Base-by-base conservation (phyloP, 2,888 invertebrate genomes). In the Drosophila paramelanica region DNA sequence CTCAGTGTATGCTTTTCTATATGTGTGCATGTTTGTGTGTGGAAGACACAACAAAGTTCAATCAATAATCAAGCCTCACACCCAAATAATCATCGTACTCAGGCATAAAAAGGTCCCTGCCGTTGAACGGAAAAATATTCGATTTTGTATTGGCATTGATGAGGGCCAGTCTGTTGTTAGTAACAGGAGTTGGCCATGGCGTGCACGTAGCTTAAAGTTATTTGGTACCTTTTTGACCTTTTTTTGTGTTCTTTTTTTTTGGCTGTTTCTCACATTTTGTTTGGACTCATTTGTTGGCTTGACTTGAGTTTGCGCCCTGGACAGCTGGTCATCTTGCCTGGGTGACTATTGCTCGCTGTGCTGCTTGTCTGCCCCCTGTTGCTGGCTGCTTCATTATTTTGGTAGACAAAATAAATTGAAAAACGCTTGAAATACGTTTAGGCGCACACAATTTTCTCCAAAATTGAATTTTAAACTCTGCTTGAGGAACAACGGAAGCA, bases 141-240 rank as follows among this genome's bases (percentile, higher is more conserved):
- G 82, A 85, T 88, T 73, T 82, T 82, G 68, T 70, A 76, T 85
- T 83, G 86, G 72, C 80, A 67, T 68, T 88, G 85, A 88, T 88
- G 67, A 85, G 79, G 80, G 83, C 51, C 66, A 45, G 39, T 25
- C 4, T 41, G 46, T 42, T 53, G 53, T 33, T 31, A 31, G 23
- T 11, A 13, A 14, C 33, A 38, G 20, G 13, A 14, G 61, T 27
- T 64, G 49, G 73, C 57, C 57, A 53, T 64, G 68, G 83, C 51
- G 74, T 62, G 68, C 68, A 67, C 70, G 67, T 67, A 74, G 69
- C 83, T 83, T 88, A 59, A 85, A 88, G 86, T 82, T 85, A 57
- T 73, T 76, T 71, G 80, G 57, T 88, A 83, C 83, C 83, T 88
- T 86, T 87, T 82, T 79, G 83, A 85, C 83, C 83, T 83, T 85